Conservation (phyloP, 2,797 vertebrate species). For the Setipinna tenuifilis region DNA sequence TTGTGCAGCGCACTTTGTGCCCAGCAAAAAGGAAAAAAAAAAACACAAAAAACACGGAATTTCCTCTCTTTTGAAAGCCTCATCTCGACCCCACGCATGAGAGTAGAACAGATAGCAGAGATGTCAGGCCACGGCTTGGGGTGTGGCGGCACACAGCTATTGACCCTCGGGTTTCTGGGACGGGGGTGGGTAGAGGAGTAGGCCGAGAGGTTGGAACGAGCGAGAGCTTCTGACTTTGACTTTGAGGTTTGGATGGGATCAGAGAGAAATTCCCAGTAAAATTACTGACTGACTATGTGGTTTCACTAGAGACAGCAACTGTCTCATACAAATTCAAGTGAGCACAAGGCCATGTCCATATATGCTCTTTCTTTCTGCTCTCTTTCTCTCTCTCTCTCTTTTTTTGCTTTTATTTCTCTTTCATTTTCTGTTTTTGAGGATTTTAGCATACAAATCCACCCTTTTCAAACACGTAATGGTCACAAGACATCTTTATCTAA, state of each 20-base stretch:
- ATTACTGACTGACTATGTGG: conserved; percentile 72
- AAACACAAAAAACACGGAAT: background rate
- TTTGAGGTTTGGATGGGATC: conserved; percentile 76
- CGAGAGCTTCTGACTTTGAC: conserved; percentile 58
- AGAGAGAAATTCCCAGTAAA: conserved; percentile 73
- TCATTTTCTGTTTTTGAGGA: conserved; percentile 3
- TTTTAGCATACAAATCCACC: background rate
- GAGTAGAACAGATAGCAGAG: background rate
- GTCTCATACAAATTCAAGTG: conserved; percentile 43
- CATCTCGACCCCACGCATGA: background rate
- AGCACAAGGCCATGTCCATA: conserved; percentile 45
- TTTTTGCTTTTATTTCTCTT: background rate
- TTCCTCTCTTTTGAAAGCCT: background rate
- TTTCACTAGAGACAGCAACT: conserved; percentile 67
- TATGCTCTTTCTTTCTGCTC: conserved; percentile 30
- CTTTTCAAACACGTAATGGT: background rate
- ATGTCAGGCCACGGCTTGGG: conserved; percentile 44
- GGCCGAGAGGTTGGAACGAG: conserved; percentile 47
- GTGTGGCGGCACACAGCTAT: conserved; percentile 65
- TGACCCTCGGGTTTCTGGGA: conserved; percentile 58
- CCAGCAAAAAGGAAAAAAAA: too few relatives aligned
- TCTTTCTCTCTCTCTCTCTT: background rate
- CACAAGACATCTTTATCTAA: background rate
- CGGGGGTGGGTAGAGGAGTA: conserved; percentile 42
- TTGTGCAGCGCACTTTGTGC: background rate